Evolutionary conservation across 2,113 vertebrate genomes (phyloP), one percentile per base, ranked within the genome.

Genomic region (Xenotilapia leptura): DNA sequence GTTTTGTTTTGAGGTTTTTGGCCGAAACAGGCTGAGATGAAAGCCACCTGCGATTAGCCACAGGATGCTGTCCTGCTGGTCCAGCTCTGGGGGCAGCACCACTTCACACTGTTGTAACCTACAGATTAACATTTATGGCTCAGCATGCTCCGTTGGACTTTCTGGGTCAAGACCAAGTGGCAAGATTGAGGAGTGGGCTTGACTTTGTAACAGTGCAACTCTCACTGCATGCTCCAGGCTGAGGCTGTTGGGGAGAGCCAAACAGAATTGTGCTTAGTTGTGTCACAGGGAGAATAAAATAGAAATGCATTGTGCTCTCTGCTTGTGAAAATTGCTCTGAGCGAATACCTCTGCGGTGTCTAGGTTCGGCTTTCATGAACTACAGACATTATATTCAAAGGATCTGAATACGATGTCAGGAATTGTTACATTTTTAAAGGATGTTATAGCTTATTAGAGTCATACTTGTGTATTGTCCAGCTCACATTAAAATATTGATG

Each of bases 41-140:
- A 94, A 94, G 92, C 90, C 93, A 85, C 89, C 90, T 88, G 90
- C 79, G 84, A 95, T 94, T 88, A 92, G 88, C 92, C 90, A 87
- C 87, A 87, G 92, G 92, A 92, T 54, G 83, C 85, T 55, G 89
- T 92, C 94, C 89, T 80, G 93, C 94, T 94, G 94, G 90, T 83
- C 90, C 87, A 75, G 86, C 89, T 90, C 86, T 82, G 84, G 93
- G 92, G 91, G 83, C 91, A 38, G 85, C 86, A 77, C 68, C 82
- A 87, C 81, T 90, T 88, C 87, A 83, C 89, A 85, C 89, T 81
- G 91, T 92, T 90, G 87, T 92, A 92, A 93, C 94, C 93, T 75
- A 88, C 94, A 94, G 94, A 95, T 94, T 92, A 95, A 94, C 94
- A 95, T 95, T 93, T 91, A 95, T 93, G 92, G 89, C 93, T 85